Evolutionary conservation across 1,140 invertebrate genomes (phyloP), one percentile per base, ranked within the genome.

Genomic region (Antheraea pernyi): DNA sequence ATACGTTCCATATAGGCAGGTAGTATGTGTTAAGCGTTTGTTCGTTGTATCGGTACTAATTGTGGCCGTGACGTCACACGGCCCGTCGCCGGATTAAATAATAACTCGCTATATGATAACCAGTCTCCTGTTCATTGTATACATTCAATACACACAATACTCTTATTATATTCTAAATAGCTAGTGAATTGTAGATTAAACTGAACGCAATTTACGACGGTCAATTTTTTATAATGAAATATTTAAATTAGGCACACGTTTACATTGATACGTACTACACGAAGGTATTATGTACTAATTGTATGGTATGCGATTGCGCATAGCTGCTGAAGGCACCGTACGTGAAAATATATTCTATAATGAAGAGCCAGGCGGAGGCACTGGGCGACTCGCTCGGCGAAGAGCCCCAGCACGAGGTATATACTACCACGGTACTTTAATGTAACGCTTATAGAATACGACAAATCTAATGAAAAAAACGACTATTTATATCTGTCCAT

Each of bases 241-340:
- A 2, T 11, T 53, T 16, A 53, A 53, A 53, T 53, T 53, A 53
- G 16, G 46, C 5, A 65, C 63, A 65, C 63, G 37, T 39, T 59
- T 67, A 64, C 19, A 22, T 16, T 61, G 7, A 22, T 22, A 61
- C 60, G 16, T 61, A 30, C 60, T 61, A 53, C 46, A 53, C 6
- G 16, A 53, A 53, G 5, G 46, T 53, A 53, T 53, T 59, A 53
- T 72, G 62, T 61, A 71, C 19, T 72, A 71, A 69, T 71, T 19
- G 30, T 65, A 74, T 46, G 69, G 70, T 61, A 69, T 72, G 75
- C 70, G 72, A 65, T 82, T 83, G 76, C 80, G 85, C 89, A 93
- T 95, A 98, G 97, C 96, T 97, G 94, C 96, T 98, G 95, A 98
- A 98, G 96, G 97, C 97, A 90, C 97, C 97, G 83, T 98, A 98